A percentile compares a stretch with the other conserved stretches of the same genome.
Conservation (phyloP, 2,888 invertebrate genomes). For the Callimorpha dominula region DNA sequence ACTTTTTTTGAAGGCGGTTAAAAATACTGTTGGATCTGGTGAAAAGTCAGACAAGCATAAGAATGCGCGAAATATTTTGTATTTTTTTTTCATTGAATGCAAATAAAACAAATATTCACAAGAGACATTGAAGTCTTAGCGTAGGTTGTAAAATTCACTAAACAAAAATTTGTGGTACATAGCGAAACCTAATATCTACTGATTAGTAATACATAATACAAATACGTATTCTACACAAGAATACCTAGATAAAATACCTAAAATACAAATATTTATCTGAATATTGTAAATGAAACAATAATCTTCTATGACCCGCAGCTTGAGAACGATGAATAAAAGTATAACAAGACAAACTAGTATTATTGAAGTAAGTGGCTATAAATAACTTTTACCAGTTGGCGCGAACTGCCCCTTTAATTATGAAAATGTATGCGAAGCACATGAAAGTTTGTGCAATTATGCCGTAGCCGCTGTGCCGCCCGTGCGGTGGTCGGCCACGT, state of each 20-base stretch:
- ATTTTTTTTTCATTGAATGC: too few species aligned
- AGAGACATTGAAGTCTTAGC: too few species aligned
- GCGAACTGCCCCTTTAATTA: conserved; percentile 83
- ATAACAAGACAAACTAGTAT: conserved; percentile 55
- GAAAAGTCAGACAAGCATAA: too few species aligned
- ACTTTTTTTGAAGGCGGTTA: too few species aligned
- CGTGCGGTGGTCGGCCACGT: conserved; percentile 74
- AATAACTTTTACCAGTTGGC: conserved; percentile 78
- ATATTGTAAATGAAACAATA: conserved; percentile 1
- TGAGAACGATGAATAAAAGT: conserved; percentile 7
- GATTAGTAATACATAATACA: too few species aligned
- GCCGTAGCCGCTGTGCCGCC: conserved; percentile 65
- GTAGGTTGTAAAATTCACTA: too few species aligned
- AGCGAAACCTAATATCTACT: too few species aligned
- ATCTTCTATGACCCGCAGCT: background rate
- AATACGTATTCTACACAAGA: too few species aligned
- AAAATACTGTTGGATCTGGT: too few species aligned
- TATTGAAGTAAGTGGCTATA: conserved; percentile 72
- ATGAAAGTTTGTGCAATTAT: conserved; percentile 86
- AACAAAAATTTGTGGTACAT: too few species aligned
- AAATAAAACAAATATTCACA: too few species aligned
- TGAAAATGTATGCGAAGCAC: conserved; percentile 86
- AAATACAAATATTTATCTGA: background rate
- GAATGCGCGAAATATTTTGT: too few species aligned
- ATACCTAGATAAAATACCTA: background rate